phyloP scores from a whole-genome alignment of 2,797 vertebrate genomes.

The Sandelia bainsii region DNA sequence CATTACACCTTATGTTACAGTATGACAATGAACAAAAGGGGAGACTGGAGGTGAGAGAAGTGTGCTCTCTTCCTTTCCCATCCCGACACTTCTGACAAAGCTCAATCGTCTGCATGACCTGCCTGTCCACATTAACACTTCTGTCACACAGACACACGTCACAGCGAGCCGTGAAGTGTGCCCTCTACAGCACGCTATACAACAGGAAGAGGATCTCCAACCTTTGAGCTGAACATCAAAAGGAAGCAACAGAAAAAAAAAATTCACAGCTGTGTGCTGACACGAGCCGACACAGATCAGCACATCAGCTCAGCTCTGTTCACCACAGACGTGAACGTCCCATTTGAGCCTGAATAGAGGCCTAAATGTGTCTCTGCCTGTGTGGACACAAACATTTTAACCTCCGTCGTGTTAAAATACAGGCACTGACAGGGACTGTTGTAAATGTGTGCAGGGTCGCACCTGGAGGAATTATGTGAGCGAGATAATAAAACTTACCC shows the following conservation, averaged over 20 bases:
- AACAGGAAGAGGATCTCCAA: slow-evolving; percentile 28
- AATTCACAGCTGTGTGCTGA: neutral
- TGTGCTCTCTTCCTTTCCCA: slow-evolving; percentile 57
- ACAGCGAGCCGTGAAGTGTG: slow-evolving; percentile 36
- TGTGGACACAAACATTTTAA: neutral
- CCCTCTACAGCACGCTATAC: neutral
- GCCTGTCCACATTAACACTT: neutral
- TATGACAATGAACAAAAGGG: neutral
- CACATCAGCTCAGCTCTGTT: neutral
- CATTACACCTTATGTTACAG: accelerated
- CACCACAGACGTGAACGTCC: neutral
- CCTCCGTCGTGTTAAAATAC: neutral
- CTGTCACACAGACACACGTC: slow-evolving; percentile 27
- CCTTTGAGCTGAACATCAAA: slow-evolving; percentile 24
- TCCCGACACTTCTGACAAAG: neutral
- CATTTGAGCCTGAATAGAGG: neutral
- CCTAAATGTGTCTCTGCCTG: neutral
- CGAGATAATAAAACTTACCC: slow-evolving; percentile 72
- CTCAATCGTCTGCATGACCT: neutral
- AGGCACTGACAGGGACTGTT: neutral
- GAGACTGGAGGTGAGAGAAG: slow-evolving; percentile 45
- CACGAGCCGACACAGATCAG: slow-evolving; percentile 27
- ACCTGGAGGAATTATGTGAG: neutral
- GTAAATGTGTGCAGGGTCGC: neutral
- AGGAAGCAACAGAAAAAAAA: neutral